These are phyloP conservation scores for Ptychobarbus kaznakovi DNA, from an alignment of 2,797 vertebrate species.

Conservation along the genomic window DNA sequence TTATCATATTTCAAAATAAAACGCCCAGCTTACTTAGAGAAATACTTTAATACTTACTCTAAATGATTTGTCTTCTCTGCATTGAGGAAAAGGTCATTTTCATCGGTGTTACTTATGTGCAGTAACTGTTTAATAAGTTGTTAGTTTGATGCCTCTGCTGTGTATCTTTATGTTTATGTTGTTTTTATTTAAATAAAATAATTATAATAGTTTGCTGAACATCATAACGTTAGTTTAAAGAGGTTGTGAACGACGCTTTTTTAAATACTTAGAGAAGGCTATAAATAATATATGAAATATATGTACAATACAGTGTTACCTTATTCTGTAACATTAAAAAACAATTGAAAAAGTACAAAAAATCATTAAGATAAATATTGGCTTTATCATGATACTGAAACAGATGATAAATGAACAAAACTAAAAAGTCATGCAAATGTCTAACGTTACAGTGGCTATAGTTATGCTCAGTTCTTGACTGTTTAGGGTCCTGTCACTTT, in stretches of 20 bases:
- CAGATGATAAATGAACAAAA: neutral
- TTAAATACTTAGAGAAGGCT: neutral
- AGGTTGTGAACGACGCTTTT: neutral
- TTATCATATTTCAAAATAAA: too few relatives aligned
- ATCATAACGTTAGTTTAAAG: neutral
- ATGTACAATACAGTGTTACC: too few relatives aligned
- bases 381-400: too few relatives aligned
- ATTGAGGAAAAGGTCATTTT: neutral
- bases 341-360: too few relatives aligned
- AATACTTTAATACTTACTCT: neutral
- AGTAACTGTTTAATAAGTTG: neutral
- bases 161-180: neutral
- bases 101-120: neutral
- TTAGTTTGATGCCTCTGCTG: neutral
- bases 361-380: too few relatives aligned
- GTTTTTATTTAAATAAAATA: neutral
- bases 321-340: too few relatives aligned
- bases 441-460: neutral
- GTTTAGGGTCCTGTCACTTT: neutral
- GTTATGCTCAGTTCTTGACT: neutral
- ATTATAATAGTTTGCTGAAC: neutral
- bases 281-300: too few relatives aligned
- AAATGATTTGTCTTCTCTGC: neutral
- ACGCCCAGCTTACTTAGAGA: too few relatives aligned
- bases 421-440: neutral